Evolutionary conservation across 2,113 vertebrate genomes (phyloP), one percentile per base, ranked within the genome.

Genomic region (Trochalopteron elliotii): DNA sequence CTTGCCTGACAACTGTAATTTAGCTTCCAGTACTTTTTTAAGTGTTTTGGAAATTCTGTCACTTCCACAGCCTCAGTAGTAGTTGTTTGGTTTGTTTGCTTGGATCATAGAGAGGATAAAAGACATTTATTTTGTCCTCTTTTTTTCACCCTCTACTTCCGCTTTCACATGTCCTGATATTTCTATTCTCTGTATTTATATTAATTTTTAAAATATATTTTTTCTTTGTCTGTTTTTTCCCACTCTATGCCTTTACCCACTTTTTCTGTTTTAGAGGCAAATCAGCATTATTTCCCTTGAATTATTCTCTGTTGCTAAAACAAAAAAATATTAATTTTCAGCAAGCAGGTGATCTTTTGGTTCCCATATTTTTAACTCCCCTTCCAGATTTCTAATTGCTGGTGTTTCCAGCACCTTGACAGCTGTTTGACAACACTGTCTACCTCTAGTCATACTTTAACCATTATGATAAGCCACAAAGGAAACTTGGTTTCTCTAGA

Each of bases 361-460:
- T 80, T 90, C 23, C 3, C 35, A 2, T 45, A 55, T 87, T 90
- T 63, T 76, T 44, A 44, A 81, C 15, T 91, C n/a, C n/a, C 10
- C 42, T 94, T 78, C 19, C 47, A 78, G 72, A 84, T 89, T 89
- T 91, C 56, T 89, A 87, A 92, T 79, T 84, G 15, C 10, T 65
- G 12, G 10, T 91, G 44, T 47, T 84, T 82, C 56, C 24, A 89
- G 69, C 25, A 76, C 28, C 31, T 81, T 93, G 71, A 90, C 72
- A 92, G 42, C 27, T 89, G 35, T 83, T 89, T 83, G 42, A 93
- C 69, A 78, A 78, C 3, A 2, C 7, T 60, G 12, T 75, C 77
- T 94, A 50, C 56, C 55, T 91, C 60, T 49, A 94, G 44, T 87
- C 91, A 68, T 16, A 87, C 52, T 47, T 89, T 45, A 68, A 64